Conservation (phyloP, 1,140 invertebrate species). For the Sitobion miscanthi region DNA sequence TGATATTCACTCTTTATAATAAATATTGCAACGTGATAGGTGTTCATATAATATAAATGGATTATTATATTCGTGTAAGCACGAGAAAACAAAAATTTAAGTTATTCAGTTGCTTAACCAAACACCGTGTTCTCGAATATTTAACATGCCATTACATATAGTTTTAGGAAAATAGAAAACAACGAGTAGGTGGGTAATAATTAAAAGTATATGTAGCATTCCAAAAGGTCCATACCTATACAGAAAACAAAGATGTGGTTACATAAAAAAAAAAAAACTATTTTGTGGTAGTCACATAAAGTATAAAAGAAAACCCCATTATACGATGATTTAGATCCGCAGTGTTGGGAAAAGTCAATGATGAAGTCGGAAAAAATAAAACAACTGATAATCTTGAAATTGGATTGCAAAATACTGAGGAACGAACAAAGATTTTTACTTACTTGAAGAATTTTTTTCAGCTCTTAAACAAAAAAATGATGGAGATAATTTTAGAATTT, state of each 20-base stretch:
- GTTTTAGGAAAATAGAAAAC: background rate
- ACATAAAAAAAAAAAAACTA: background rate
- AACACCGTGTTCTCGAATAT: background rate
- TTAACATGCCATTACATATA: constrained; percentile 25
- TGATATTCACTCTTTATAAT: background rate
- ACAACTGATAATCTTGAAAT: background rate
- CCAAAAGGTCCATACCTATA: background rate
- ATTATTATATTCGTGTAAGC: background rate
- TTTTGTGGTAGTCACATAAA: background rate
- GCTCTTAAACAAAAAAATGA: background rate
- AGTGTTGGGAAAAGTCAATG: background rate
- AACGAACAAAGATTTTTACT: background rate
- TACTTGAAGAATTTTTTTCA: background rate
- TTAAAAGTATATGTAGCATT: constrained; percentile 1
- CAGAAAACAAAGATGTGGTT: background rate
- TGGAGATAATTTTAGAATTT: background rate
- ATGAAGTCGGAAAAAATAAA: background rate
- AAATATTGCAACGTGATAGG: background rate
- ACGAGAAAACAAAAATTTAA: background rate
- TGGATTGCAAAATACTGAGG: background rate
- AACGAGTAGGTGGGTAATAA: background rate
- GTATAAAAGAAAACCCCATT: background rate
- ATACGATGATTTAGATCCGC: background rate
- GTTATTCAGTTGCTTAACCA: constrained; percentile 15
- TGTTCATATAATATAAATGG: constrained; percentile 2